phyloP scores from a whole-genome alignment of 2,888 invertebrate species.

The Brenthis ino region DNA sequence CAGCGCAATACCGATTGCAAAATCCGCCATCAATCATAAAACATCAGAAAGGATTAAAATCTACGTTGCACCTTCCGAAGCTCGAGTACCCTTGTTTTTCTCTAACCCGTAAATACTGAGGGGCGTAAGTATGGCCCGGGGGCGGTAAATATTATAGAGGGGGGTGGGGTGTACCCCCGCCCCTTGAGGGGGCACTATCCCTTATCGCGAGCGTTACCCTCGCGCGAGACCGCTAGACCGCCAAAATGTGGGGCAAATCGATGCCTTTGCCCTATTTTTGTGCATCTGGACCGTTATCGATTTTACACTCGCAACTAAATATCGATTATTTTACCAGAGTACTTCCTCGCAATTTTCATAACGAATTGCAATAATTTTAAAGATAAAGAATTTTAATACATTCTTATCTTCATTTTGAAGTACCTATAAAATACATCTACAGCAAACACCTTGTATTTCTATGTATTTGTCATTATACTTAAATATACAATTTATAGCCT shows the following conservation, averaged over 20 bases:
- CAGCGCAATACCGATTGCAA: slow-evolving; percentile 73
- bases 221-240: slow-evolving; percentile 76
- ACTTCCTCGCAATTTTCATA: not conserved
- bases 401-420: no score
- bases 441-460: no score
- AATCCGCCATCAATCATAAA: slow-evolving; percentile 82
- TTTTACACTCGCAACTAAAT: slow-evolving; percentile 52
- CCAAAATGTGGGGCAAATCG: slow-evolving; percentile 82
- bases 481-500: no score
- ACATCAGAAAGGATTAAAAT: slow-evolving; percentile 83
- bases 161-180: slow-evolving; percentile 65
- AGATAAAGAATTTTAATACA: no score
- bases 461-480: no score
- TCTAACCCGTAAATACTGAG: slow-evolving; percentile 82
- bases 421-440: no score
- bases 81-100: slow-evolving; percentile 83
- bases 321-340: slow-evolving; percentile 39
- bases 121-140: slow-evolving; percentile 82
- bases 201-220: slow-evolving; percentile 82
- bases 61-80: slow-evolving; percentile 82
- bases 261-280: slow-evolving; percentile 80
- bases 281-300: slow-evolving; percentile 81
- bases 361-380: no score
- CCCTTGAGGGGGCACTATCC: slow-evolving; percentile 77
- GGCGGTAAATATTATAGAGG: slow-evolving; percentile 82